Conservation (phyloP, 2,113 vertebrate genomes). For the Coptodon bakossiorum region DNA sequence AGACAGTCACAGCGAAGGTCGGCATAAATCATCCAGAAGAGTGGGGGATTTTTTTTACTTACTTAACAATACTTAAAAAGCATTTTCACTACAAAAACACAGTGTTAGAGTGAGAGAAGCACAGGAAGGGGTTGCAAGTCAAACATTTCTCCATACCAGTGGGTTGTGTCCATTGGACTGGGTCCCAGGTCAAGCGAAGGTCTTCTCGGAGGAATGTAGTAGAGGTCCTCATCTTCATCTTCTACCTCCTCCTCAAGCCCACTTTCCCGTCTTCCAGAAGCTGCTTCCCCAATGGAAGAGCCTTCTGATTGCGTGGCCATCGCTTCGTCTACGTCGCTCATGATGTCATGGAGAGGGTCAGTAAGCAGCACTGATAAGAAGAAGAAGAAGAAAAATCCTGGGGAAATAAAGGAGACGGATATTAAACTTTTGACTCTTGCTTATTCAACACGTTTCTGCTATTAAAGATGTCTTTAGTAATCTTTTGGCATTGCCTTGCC, state of each 20-base stretch:
- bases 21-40: neutral
- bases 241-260: neutral
- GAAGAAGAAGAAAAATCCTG: neutral
- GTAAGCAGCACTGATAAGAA: neutral
- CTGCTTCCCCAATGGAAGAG: slow-evolving; percentile 26
- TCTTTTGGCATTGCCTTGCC: neutral
- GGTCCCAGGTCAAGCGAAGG: slow-evolving; percentile 37
- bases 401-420: neutral
- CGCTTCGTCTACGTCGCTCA: neutral
- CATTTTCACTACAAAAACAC: neutral
- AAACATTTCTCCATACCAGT: slow-evolving; percentile 8
- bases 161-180: slow-evolving; percentile 22
- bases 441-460: neutral
- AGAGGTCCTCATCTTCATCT: slow-evolving; percentile 21
- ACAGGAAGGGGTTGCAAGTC: neutral
- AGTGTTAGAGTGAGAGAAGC: neutral
- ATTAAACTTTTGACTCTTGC: neutral
- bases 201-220: slow-evolving; percentile 46
- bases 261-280: neutral
- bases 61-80: neutral
- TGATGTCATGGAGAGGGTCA: neutral
- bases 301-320: neutral
- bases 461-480: neutral
- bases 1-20: neutral
- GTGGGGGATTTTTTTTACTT: neutral